Base-by-base conservation (phyloP, 2,888 invertebrate genomes). In the Athalia cordata region DNA sequence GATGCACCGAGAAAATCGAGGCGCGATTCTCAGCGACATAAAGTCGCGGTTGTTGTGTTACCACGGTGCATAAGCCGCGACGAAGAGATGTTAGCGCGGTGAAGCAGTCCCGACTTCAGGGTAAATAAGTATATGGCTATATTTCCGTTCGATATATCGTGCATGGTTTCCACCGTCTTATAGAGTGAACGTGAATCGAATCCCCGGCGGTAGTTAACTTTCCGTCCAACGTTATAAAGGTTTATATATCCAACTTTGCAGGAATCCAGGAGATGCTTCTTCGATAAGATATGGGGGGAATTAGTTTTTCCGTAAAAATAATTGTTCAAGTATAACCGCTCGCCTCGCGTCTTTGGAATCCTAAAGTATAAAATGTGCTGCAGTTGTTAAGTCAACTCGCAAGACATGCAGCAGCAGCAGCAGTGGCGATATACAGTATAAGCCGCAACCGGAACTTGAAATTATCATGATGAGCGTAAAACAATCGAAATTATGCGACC, bases 311-410 rank as follows among this genome's bases (percentile, higher is more conserved):
- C 72, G n/a, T 15, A 8, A 52, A 47, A 13, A 59, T 72, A 57
- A 15, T 66, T 49, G 9, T 52, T 52, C 52, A 5, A 50, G 50
- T 66, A 49, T 29, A 29, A 29, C 29, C 29, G 29, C n/a, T 15
- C 47, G 8, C 15, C 13, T 13, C 29, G 55, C 29, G 68, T 70
- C 29, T 52, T 57, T 45, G 70, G 70, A 55, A 55, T 70, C 70
- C 70, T n/a, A 50, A 50, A 29, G 43, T 13, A 29, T 29, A 29
- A 29, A 29, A 29, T 0, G 29, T 47, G 68, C 52, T 47, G 68
- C 52, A 68, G 68, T 55, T 52, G 68, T 68, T 29, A 59, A 72
- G 72, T 72, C 57, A 57, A 59, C 47, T 68, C 68, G n/a, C n/a
- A 55, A 66, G 49, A 52, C 7, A 5, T 11, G n/a, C 52, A 52